These are phyloP conservation scores for Aromia moschata DNA, from an alignment of 2,888 invertebrate genomes.

Conservation along the genomic window DNA sequence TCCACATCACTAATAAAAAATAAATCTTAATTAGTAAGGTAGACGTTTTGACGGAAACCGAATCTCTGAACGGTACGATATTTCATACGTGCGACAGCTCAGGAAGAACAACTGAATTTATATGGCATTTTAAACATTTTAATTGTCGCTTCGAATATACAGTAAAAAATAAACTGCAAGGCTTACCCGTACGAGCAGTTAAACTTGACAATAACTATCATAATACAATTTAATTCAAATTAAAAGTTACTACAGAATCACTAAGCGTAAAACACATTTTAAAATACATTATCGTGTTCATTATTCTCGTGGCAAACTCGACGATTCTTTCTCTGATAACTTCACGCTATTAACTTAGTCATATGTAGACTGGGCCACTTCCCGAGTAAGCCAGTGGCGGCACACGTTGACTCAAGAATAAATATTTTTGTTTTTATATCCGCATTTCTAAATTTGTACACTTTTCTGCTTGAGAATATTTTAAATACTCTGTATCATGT, in stretches of 20 bases:
- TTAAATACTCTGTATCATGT: too few species aligned
- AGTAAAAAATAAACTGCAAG: conserved; percentile 9
- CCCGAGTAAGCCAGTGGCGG: too few species aligned
- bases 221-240: background rate
- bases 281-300: background rate
- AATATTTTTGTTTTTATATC: too few species aligned
- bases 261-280: background rate
- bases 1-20: background rate
- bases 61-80: conserved; percentile 12
- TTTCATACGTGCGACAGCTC: conserved; percentile 15
- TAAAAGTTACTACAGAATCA: conserved; percentile 10
- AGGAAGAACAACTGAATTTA: conserved; percentile 8
- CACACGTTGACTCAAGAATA: too few species aligned
- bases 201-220: conserved; percentile 1
- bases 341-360: too few species aligned
- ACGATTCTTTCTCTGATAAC: background rate
- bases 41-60: too few species aligned
- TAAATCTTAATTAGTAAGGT: background rate
- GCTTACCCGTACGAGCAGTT: background rate
- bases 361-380: too few species aligned
- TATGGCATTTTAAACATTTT: conserved; percentile 16
- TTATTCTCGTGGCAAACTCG: background rate
- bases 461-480: too few species aligned
- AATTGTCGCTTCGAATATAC: conserved; percentile 9
- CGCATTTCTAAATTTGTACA: too few species aligned